Base-by-base conservation (phyloP, 2,797 vertebrate genomes). In the Rhodeus uyekii region DNA sequence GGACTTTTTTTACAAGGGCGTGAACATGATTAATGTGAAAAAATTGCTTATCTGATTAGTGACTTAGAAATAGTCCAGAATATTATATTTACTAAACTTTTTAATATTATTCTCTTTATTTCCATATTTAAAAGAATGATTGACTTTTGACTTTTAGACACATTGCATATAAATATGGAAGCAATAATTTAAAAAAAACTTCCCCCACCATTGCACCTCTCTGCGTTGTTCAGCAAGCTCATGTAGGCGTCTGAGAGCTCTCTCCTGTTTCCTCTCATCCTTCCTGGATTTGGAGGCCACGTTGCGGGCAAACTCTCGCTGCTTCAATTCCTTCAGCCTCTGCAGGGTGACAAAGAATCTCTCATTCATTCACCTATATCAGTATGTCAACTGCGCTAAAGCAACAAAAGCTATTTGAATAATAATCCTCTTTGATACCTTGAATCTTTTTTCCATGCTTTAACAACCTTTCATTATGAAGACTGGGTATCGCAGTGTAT, bases 291-390 rank as follows among this genome's bases (percentile, higher is more conserved):
- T 96, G 42, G 95, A 96, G 48, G 95, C 95, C 87, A 96, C 93
- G 3, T 96, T 96, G 81, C 96, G 92, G 73, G 96, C 95, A 90
- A 96, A 96, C 90, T 96, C 96, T 86, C 96, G 95, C 90, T 96
- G 96, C 80, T 96, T 96, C 88, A 96, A 89, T 69, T 96, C 96
- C 90, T 96, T 96, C 82, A 96, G 94, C 39, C 96, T 94, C 96
- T 96, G 89, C 81, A 89, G 88, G 34, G 42, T 27, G n/a, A 77
- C 55, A 63, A 84, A 42, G 16, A 79, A 44, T 29, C 4, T 6
- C 14, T 71, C 10, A 36, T 81, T 82, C 75, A 82, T 85, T 76
- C 39, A 55, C 29, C 24, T 71, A 81, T 82, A 63, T 73, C 14
- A 61, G 42, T 13, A 69, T 83, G 34, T 71, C 44, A 34, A 80